These are phyloP conservation scores for Mongoloraphidia duomilia DNA, from an alignment of 2,888 invertebrate genomes.

Conservation along the genomic window DNA sequence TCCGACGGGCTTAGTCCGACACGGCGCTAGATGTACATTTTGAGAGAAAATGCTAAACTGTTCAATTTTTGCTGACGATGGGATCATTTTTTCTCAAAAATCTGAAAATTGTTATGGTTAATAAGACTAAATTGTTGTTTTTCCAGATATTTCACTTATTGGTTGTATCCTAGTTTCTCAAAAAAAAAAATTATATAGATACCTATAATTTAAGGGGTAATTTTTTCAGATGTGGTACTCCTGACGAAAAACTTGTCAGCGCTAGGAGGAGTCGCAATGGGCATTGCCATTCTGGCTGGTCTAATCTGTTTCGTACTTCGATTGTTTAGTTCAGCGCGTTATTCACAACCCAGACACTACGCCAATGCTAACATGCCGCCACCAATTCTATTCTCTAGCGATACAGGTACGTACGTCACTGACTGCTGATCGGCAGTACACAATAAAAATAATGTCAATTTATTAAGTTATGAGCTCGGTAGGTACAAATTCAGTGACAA, in stretches of 20 bases:
- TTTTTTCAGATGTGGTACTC: slow-evolving; percentile 55
- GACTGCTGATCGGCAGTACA: neutral
- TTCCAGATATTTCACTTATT: too few species aligned
- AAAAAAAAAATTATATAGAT: too few species aligned
- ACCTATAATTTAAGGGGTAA: neutral
- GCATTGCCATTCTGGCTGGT: slow-evolving; percentile 72
- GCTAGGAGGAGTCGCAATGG: slow-evolving; percentile 70
- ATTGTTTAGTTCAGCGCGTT: slow-evolving; percentile 56
- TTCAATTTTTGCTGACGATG: too few species aligned
- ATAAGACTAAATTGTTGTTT: too few species aligned
- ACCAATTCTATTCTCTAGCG: slow-evolving; percentile 72
- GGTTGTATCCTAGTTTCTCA: too few species aligned
- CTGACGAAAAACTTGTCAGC: slow-evolving; percentile 77
- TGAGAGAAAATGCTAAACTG: too few species aligned
- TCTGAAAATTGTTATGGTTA: too few species aligned
- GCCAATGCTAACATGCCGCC: slow-evolving; percentile 74
- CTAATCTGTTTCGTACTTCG: slow-evolving; percentile 81
- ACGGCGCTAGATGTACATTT: too few species aligned
- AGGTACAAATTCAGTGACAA: too few species aligned
- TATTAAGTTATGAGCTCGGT: neutral
- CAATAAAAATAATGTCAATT: neutral
- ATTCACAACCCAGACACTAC: slow-evolving; percentile 53
- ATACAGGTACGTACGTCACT: slow-evolving; percentile 51
- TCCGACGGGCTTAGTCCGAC: too few species aligned
- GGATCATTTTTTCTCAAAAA: too few species aligned